phyloP scores from a whole-genome alignment of 2,797 vertebrate genomes.

The Sciurus carolinensis region DNA sequence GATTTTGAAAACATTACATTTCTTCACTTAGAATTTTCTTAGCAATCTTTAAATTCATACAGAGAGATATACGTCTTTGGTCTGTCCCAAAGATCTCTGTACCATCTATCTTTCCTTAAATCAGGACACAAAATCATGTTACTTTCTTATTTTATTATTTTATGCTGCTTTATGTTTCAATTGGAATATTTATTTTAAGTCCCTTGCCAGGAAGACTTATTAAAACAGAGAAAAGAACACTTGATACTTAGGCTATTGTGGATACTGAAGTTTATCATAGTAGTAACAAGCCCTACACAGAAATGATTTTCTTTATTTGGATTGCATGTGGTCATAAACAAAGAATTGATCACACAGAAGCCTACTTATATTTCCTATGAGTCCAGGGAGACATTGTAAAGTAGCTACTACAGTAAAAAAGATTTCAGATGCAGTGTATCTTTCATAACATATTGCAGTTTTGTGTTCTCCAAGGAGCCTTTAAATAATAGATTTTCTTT shows the following conservation, averaged over 20 bases:
- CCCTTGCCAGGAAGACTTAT: slow-evolving; percentile 17
- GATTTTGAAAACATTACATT: neutral
- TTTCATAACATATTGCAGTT: slow-evolving; percentile 68
- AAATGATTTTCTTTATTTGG: slow-evolving; percentile 71
- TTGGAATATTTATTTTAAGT: slow-evolving; percentile 52
- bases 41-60: neutral
- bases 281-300: slow-evolving; percentile 45
- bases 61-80: neutral
- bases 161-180: neutral
- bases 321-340: slow-evolving; percentile 63
- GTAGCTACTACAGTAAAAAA: slow-evolving; percentile 13
- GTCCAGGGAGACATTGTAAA: slow-evolving; percentile 63
- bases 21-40: neutral
- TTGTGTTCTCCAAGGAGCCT: slow-evolving; percentile 74
- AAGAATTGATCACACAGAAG: slow-evolving; percentile 67
- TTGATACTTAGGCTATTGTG: neutral
- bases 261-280: slow-evolving; percentile 47
- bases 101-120: neutral
- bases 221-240: neutral
- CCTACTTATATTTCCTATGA: slow-evolving; percentile 52
- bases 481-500: slow-evolving; percentile 80
- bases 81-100: neutral
- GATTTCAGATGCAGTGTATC: slow-evolving; percentile 49
- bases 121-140: slow-evolving; percentile 33
- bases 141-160: slow-evolving; percentile 42